Evolutionary conservation across 2,113 vertebrate genomes (phyloP), one percentile per base, ranked within the genome.

Genomic region (Erythrolamprus reginae): DNA sequence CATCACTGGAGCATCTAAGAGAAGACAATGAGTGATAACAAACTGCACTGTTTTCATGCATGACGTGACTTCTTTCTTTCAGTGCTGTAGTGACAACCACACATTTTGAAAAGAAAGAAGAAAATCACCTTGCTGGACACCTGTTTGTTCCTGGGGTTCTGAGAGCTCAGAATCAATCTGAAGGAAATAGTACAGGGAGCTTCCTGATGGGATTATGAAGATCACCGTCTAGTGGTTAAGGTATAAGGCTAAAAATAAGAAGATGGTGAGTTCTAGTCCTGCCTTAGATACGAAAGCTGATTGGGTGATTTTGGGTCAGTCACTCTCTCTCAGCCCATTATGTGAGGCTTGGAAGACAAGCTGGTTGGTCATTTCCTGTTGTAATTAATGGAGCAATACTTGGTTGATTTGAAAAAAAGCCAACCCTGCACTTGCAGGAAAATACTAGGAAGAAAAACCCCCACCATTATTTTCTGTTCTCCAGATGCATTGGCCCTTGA

Each of bases 141-240:
- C 2, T 84, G 15, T 42, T 51, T 86, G 58, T 24, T 33, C 13
- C 42, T 77, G 21, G 83, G 26, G 56, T 33, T 70, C 5, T 50
- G 65, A 51, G 21, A 26, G 3, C 89, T 45, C 55, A 52, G 19
- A 65, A 24, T 48, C 50, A 3, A 45, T 0, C 0, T 88, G 10
- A 1, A 82, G 86, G 87, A 82, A 61, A 4, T 3, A 21, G 7
- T 42, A 77, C 7, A 15, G 56, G 82, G 10, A 88, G 89, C 9
- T 0, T 51, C 12, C 9, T 24, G 21, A 85, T 38, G 38, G 0
- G 83, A 28, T 26, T 1, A 3, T 9, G 1, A 3, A 0, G 42
- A 65, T 51, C 23, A 65, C 33, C 28, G 13, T 65, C 13, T 33
- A 65, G n/a, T 15, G 12, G 28, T 65, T 65, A 65, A 65, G 28